Base-by-base conservation (phyloP, 2,888 invertebrate species). In the Sinohyriopsis cumingii region DNA sequence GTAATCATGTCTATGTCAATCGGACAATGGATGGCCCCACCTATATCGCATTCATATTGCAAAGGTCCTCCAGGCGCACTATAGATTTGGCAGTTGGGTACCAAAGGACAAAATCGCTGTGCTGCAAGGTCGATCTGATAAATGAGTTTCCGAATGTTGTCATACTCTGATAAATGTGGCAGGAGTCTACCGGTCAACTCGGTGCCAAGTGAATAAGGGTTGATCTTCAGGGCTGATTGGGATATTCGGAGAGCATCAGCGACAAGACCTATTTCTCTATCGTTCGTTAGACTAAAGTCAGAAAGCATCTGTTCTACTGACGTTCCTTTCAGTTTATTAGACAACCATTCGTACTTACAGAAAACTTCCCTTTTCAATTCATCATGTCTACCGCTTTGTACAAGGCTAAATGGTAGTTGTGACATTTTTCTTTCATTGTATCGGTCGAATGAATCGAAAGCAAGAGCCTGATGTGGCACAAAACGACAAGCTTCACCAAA, bases 321-420 rank as follows among this genome's bases (percentile, higher is more conserved):
- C 84, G 97, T 97, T 83, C 96, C 96, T 79, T 95, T 95, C 2
- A 98, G 92, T 87, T 98, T 98, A 0, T 97, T 96, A 87, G 97
- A 96, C 0, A 99, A 92, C 97, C 98, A 99, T 85, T 96, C 95
- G 88, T 98, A 98, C 90, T 98, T 98, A 90, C 98, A 98, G 0
- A 99, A 92, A 0, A 98, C 97, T 86, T 96, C 93, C 53, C 94
- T 94, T 87, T 96, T 96, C 22, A 99, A 91, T 89, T 98, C 97
- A 67, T 95, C 94, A 87, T 96, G 95, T 22, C 86, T 79, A 7
- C 75, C 56, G 65, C 83, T 80, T 33, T 78, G 68, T 19, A 79
- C 65, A 57, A 89, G 76, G 66, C 86, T 82, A 67, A 78, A 85
- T 1, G 88, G 88, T 59, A 89, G 76, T 67, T 87, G 86, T 53